phyloP scores from a whole-genome alignment of 2,113 vertebrate genomes.

The Penelope pileata region DNA sequence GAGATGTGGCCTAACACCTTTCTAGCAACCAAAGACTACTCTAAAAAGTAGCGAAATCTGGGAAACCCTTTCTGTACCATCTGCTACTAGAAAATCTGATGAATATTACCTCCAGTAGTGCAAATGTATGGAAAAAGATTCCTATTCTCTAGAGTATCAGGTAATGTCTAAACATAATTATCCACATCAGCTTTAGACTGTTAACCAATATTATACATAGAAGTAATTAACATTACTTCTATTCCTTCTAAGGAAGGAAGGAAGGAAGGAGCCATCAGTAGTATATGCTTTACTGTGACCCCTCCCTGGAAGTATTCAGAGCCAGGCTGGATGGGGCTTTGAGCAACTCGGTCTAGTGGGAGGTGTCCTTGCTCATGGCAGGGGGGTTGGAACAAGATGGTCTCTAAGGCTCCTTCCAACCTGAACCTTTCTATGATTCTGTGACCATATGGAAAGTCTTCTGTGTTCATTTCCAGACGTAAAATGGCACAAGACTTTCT shows the following conservation, averaged over 20 bases:
- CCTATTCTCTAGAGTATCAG: background rate
- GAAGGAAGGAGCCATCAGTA: too few species aligned
- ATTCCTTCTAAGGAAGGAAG: too few species aligned
- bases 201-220: background rate
- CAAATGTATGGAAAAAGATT: background rate
- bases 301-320: too few species aligned
- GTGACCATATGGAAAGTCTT: background rate
- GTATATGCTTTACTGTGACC: too few species aligned
- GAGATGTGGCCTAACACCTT: background rate
- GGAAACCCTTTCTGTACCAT: background rate
- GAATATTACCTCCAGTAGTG: background rate
- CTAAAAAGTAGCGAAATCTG: too few species aligned
- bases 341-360: too few species aligned
- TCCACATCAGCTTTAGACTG: background rate
- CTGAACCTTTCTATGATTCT: too few species aligned
- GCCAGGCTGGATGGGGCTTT: too few species aligned
- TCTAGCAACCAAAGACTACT: background rate
- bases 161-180: background rate
- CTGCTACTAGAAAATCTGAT: background rate
- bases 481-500: background rate
- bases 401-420: too few species aligned
- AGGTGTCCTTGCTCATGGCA: too few species aligned
- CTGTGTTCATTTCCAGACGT: background rate
- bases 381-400: too few species aligned
- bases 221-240: background rate